These are phyloP conservation scores for Rhinogobio ventralis DNA, from an alignment of 2,797 vertebrate genomes.

Conservation along the genomic window DNA sequence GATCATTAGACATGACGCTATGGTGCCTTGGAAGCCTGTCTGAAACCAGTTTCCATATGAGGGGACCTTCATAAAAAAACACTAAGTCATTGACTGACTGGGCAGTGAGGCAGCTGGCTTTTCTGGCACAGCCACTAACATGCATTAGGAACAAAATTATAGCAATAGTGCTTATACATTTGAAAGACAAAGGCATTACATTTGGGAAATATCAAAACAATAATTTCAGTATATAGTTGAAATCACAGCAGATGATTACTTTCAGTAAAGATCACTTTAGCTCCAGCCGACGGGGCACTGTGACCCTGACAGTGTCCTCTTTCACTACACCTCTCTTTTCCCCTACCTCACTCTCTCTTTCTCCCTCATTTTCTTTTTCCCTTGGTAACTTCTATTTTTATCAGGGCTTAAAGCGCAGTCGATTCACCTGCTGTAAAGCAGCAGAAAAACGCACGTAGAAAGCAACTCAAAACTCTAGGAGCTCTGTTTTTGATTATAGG, in stretches of 20 bases:
- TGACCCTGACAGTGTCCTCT: slow-evolving; percentile 41
- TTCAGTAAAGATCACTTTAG: not conserved
- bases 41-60: slow-evolving; percentile 32
- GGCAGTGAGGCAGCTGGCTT: slow-evolving; percentile 3
- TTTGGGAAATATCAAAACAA: slow-evolving; percentile 1
- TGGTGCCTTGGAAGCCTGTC: slow-evolving; percentile 16
- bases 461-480: slow-evolving; percentile 21
- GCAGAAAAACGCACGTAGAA: slow-evolving; percentile 2
- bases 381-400: slow-evolving; percentile 49
- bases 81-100: slow-evolving; percentile 15
- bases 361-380: slow-evolving; percentile 32
- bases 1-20: slow-evolving; percentile 18
- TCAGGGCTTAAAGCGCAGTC: slow-evolving; percentile 27
- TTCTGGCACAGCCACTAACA: not conserved
- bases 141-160: not conserved
- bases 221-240: not conserved
- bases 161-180: not conserved
- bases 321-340: slow-evolving; percentile 14
- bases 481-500: slow-evolving; percentile 18
- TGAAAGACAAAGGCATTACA: not conserved
- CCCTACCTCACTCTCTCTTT: slow-evolving; percentile 5
- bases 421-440: slow-evolving; percentile 26
- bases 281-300: not conserved
- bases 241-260: slow-evolving; percentile 4
- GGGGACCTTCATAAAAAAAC: not conserved